Base-by-base conservation (phyloP, 1,140 invertebrate species). In the Brachionus rotundiformis region DNA sequence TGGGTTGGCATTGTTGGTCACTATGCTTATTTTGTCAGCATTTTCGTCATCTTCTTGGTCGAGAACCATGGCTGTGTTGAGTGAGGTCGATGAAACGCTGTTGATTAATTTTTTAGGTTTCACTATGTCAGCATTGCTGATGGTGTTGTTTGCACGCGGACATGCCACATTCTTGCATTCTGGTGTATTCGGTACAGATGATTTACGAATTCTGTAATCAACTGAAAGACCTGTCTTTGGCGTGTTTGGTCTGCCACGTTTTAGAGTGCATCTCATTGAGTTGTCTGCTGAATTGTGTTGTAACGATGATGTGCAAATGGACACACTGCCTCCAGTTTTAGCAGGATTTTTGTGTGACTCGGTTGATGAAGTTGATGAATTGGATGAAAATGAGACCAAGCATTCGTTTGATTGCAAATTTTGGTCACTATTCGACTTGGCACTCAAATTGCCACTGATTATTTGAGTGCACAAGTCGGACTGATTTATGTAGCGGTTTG, bases 171-270 rank as follows among this genome's bases (percentile, higher is more conserved):
- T 79, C 33, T 63, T 54, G 36, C 47, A 54, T 16, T 79, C 76
- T 6, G 76, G 76, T 63, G 76, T 79, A 63, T 79, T 79, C 8
- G 76, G 76, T 6, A 79, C 76, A 5, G 76, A 79, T n/a, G 76
- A 79, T 29, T 79, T 79, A 10, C 76, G 19, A n/a, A 33, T 79
- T 33, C 76, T 54, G 29, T 79, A 79, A 23, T 79, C 76, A 10
- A 79, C 76, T 27, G 76, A 79, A 2, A 79, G 76, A 23, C 76
- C 76, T 11, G 76, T 79, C 31, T 79, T 79, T 7, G 76, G 76
- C 5, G 76, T 79, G 27, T 79, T 79, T 27, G 76, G 76, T 8
- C 76, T 11, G 25, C 76, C 76, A 13, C 76, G 47, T 33, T 49
- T 79, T 7, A 79, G 29, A 33, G 76, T 79, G 29, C 76, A 79